Evolutionary conservation across 2,888 invertebrate genomes (phyloP), one percentile per base, ranked within the genome.

Genomic region (Lobophora halterata): DNA sequence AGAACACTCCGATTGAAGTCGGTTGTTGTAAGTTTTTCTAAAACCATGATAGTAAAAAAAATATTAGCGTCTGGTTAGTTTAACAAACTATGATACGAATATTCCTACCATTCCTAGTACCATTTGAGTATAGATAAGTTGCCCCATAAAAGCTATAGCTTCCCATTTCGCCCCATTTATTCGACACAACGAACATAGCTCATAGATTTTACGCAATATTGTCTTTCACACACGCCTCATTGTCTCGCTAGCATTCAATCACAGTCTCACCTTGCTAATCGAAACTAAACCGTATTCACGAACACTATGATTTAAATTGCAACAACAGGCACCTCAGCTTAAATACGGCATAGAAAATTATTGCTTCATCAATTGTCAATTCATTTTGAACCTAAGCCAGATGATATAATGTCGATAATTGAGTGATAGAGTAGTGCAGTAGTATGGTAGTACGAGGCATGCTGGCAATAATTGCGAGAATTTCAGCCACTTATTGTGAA

Each of bases 401-500:
- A 20, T 10, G 17, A 7, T 2, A 5, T 63, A 66, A 52, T 59
- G 68, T 61, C 55, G 53, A 51, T 59, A 61, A 65, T 65, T 55
- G 53, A 46, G 45, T 52, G 55, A 46, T 46, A 14, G 3, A 14
- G 13, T 35, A 24, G 27, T 18, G 25, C 27, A 32, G 26, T 51
- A 56, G 61, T 60, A 59, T 55, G 65, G 27, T 65, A 64, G 65
- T 73, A 76, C 67, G 62, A 58, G 61, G 65, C 61, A 62, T 67
- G 58, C 54, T 58, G 59, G 14, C 19, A 29, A 64, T 75, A 71
- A 76, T 71, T 65, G 68, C 65, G 61, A 72, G 67, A 76, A 74
- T 63, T 67, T 50, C 50, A 68, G 69, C 62, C 59, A 65, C 64
- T 77, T 67, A 66, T 72, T 70, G 66, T 68, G 64, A 67, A 55